Conservation (phyloP, 1,140 invertebrate genomes). For the Monochamus saltuarius region DNA sequence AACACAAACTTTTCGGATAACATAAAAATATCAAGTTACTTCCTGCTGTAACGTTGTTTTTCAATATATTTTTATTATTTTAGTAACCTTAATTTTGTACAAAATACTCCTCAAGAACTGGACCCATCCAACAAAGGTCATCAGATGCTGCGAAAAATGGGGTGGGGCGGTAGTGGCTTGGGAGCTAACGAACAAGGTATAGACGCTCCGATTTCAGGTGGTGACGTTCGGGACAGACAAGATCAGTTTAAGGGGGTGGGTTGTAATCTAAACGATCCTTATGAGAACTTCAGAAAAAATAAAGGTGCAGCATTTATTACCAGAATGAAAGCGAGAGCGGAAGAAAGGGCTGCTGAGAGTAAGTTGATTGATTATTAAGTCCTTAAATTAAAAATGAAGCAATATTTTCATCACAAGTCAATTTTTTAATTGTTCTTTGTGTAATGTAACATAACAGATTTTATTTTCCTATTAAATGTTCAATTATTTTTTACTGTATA, state of each 20-base stretch:
- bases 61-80: slow-evolving; percentile 19
- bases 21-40: too few relatives aligned
- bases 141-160: slow-evolving; percentile 94
- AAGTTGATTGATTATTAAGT: slow-evolving; percentile 27
- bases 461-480: too few relatives aligned
- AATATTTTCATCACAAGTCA: too few relatives aligned
- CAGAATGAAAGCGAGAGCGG: slow-evolving; percentile 89
- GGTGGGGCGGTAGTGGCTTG: slow-evolving; percentile 83
- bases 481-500: too few relatives aligned
- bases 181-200: slow-evolving; percentile 93
- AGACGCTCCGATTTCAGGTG: slow-evolving; percentile 88
- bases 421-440: too few relatives aligned
- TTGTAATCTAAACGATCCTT: slow-evolving; percentile 88
- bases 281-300: slow-evolving; percentile 95
- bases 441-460: too few relatives aligned
- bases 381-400: too few relatives aligned
- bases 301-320: slow-evolving; percentile 96
- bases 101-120: slow-evolving; percentile 56
- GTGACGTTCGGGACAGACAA: slow-evolving; percentile 84
- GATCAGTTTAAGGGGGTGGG: slow-evolving; percentile 94
- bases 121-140: slow-evolving; percentile 93
- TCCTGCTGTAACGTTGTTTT: not conserved
- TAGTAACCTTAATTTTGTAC: slow-evolving; percentile 34
- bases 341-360: slow-evolving; percentile 69
- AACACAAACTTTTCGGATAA: too few relatives aligned